Base-by-base conservation (phyloP, 1,140 invertebrate genomes). In the Megalopta genalis region DNA sequence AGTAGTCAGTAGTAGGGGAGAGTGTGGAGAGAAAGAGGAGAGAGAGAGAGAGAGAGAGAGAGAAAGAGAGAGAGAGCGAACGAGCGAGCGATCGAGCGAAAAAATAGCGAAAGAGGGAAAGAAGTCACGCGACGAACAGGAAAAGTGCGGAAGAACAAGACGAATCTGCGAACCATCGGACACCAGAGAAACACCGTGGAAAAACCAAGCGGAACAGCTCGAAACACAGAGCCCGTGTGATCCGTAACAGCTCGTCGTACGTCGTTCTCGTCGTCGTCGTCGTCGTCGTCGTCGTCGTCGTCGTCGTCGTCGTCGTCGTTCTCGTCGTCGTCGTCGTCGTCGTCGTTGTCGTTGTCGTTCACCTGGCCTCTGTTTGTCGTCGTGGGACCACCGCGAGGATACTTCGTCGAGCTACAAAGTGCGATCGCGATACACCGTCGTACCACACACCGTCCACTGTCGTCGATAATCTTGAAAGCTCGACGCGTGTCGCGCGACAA, bases 1-100 rank as follows among this genome's bases (percentile, higher is more conserved):
- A 95, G 95, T 95, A 92, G 91, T 92, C 90, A 88, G 91, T 92
- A 92, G 91, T 90, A 88, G 86, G 88, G 79, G 84, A 89, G 85
- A 80, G 80, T 84, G 85, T 80, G 86, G 70, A 74, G 86, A 88
- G 87, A 86, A 81, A 77, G 71, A 76, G 75, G 63, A 76, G 74
- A 70, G 65, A 86, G 83, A 63, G 39, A 80, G 73, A 86, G 67
- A 77, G 59, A 64, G 60, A 60, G 39, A 39, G 39, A 39, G 39
- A 39, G 2, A 39, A 9, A 39, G 67, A 27, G 57, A 49, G 67
- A 65, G 46, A 52, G 65, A 39, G 64, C 63, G 32, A 42, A 59
- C 65, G 74, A 25, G 57, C 68, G 37, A 74, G 16, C 72, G 25
- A 68, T 16, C 60, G 49, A 66, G 57, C 64, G 62, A 69, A 69